These are phyloP conservation scores for Trachelus iudaicus DNA, from an alignment of 2,888 invertebrate genomes.

Conservation along the genomic window DNA sequence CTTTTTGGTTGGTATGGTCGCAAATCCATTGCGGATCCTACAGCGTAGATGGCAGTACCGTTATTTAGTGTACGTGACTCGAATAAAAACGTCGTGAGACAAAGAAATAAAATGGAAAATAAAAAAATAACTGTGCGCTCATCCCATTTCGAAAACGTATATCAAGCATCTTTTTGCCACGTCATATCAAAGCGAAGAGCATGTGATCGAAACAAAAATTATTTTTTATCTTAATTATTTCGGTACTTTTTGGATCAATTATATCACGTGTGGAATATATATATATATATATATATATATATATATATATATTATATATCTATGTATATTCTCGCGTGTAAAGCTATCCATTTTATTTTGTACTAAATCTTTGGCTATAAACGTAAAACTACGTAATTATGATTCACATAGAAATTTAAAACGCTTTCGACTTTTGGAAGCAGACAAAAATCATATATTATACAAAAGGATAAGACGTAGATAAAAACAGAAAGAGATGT, in stretches of 20 bases:
- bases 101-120: background rate
- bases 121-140: background rate
- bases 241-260: background rate
- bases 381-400: background rate
- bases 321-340: constrained; percentile 5
- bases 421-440: background rate
- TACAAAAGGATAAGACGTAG: background rate
- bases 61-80: background rate
- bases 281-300: background rate
- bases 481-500: background rate
- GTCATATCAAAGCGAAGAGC: background rate
- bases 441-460: background rate
- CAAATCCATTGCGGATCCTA: background rate
- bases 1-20: background rate
- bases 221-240: background rate
- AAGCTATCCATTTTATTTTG: constrained; percentile 45
- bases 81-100: background rate
- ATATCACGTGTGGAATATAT: background rate
- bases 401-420: background rate
- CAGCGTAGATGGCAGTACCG: background rate
- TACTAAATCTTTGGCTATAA: constrained; percentile 36
- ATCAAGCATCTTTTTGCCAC: background rate
- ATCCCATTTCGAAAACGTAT: background rate
- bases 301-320: background rate
- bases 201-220: background rate